Evolutionary conservation across 2,888 invertebrate species (phyloP).

Genomic region (Apotomis capreana): DNA sequence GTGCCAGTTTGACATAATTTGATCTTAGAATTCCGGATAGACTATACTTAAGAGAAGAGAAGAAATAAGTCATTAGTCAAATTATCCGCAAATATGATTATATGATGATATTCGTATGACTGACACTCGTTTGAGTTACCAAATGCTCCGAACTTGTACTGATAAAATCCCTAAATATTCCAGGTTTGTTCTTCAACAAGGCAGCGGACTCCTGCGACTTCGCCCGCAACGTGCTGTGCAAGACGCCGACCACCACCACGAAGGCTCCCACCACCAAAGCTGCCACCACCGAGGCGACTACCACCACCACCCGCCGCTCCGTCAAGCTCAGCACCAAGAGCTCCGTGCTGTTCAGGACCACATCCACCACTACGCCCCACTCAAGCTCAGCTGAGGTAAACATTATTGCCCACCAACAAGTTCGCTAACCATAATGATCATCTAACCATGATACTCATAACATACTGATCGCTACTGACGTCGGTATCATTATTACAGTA

Average conservation of each 20-base stretch:
- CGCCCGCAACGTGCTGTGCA: slow-evolving; percentile 93
- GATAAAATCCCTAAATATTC: slow-evolving; percentile 7
- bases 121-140: too few species aligned
- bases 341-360: slow-evolving; percentile 69
- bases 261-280: slow-evolving; percentile 79
- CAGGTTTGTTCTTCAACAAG: slow-evolving; percentile 95
- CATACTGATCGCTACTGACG: too few species aligned
- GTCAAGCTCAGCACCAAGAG: slow-evolving; percentile 74
- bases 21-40: too few species aligned
- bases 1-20: too few species aligned
- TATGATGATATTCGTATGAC: too few species aligned
- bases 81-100: too few species aligned
- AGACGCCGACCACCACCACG: slow-evolving; percentile 82
- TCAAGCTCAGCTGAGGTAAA: slow-evolving; percentile 66
- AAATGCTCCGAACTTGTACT: too few species aligned
- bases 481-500: too few species aligned
- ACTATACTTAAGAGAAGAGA: too few species aligned
- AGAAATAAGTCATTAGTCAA: too few species aligned
- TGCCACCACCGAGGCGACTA: slow-evolving; percentile 71
- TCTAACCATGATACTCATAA: too few species aligned
- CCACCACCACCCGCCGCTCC: slow-evolving; percentile 70
- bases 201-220: slow-evolving; percentile 96
- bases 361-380: slow-evolving; percentile 72
- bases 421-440: too few species aligned
- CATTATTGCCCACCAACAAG: background rate